Evolutionary conservation across 1,140 invertebrate genomes (phyloP).

Genomic region (Lucilia cuprina): DNA sequence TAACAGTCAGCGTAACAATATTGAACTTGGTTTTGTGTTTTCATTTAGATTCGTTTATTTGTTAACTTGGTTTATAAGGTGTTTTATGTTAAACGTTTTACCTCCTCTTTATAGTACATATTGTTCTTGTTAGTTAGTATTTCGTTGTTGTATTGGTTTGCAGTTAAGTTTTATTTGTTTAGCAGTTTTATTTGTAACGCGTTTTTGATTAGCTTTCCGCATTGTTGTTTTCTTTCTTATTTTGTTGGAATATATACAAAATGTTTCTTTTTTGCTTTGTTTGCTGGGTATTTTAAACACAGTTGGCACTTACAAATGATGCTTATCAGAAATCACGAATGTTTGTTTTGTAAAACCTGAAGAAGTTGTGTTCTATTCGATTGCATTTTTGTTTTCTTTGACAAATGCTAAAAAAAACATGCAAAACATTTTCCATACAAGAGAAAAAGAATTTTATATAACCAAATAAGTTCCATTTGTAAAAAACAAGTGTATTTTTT

Average conservation of each 20-base stretch:
- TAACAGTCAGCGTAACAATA: slow-evolving; percentile 43
- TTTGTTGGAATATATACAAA: neutral
- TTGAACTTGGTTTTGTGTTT: slow-evolving; percentile 58
- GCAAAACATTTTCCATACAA: neutral
- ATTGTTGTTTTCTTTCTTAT: slow-evolving; percentile 45
- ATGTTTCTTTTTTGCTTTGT: slow-evolving; percentile 22
- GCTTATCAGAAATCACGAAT: slow-evolving; percentile 62
- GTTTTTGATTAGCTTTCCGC: slow-evolving; percentile 62
- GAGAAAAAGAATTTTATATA: neutral
- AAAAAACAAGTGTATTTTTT: neutral
- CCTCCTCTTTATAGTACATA: neutral
- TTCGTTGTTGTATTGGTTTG: slow-evolving; percentile 35
- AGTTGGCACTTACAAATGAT: slow-evolving; percentile 44
- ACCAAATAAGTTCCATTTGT: neutral
- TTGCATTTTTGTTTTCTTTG: slow-evolving; percentile 42
- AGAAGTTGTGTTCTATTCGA: slow-evolving; percentile 52
- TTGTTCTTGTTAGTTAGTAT: neutral
- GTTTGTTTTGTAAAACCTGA: slow-evolving; percentile 56
- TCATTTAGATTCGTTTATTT: neutral
- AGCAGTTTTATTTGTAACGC: slow-evolving; percentile 47
- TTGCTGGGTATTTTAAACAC: slow-evolving; percentile 1
- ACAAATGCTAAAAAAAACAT: neutral
- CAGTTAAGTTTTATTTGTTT: slow-evolving; percentile 25
- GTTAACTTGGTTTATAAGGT: slow-evolving; percentile 5
- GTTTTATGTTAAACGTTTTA: neutral